Conservation (phyloP, 2,797 vertebrate genomes). For the Sphaeramia orbicularis region DNA sequence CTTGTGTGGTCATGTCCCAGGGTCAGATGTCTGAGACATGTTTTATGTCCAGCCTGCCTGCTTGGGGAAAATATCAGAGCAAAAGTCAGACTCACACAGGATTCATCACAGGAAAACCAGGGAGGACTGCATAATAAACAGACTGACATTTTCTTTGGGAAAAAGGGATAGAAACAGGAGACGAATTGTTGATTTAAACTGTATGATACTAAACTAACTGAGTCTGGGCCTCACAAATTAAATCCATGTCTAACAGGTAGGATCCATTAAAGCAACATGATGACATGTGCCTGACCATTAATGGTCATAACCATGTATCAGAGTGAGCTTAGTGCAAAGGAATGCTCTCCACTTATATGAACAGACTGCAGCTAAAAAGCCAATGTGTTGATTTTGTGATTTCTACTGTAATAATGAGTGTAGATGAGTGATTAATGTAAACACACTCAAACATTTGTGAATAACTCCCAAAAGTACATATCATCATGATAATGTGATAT, state of each 20-base stretch:
- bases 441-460: neutral
- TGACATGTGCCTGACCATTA: conserved; percentile 55
- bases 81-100: conserved; percentile 58
- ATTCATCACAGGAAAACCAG: conserved; percentile 28
- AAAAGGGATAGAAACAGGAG: conserved; percentile 25
- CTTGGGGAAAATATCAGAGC: conserved; percentile 45
- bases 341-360: conserved; percentile 38
- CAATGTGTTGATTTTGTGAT: neutral
- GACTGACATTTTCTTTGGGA: conserved; percentile 31
- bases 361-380: conserved; percentile 13
- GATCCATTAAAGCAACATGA: conserved; percentile 34
- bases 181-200: neutral
- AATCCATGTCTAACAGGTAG: conserved; percentile 1
- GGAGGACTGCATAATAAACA: conserved; percentile 2
- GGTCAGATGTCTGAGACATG: conserved; percentile 53
- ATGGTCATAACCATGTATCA: conserved; percentile 54
- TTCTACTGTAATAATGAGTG: neutral
- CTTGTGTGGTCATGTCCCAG: conserved; percentile 36
- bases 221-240: neutral
- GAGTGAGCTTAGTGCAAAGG: conserved; percentile 21
- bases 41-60: conserved; percentile 42
- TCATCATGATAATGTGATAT: neutral
- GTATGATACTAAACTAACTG: neutral
- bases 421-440: neutral
- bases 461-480: neutral